Percentiles rank a stretch among this genome's conserved stretches.
phyloP scores from a whole-genome alignment of 1,140 invertebrate genomes.

The Agrypnia vestita region DNA sequence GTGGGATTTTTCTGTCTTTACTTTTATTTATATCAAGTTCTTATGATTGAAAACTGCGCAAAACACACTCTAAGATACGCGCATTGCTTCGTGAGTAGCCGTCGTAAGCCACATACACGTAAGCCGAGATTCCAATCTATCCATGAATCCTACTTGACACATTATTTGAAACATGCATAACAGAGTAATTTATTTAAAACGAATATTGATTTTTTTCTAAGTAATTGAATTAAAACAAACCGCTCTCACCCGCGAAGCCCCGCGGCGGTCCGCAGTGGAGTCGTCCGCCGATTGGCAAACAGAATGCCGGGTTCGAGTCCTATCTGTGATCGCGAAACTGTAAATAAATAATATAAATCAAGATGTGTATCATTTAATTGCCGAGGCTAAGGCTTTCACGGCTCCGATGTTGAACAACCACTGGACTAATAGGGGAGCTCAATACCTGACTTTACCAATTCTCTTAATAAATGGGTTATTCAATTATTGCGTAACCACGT shows the following conservation, averaged over 20 bases:
- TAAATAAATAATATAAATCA: conserved; percentile 56
- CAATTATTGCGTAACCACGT: too few relatives aligned
- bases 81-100: too few relatives aligned
- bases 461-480: too few relatives aligned
- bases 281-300: conserved; percentile 17
- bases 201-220: not conserved
- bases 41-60: too few relatives aligned
- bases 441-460: not conserved
- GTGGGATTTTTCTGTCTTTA: too few relatives aligned
- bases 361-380: conserved; percentile 52
- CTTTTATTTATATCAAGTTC: too few relatives aligned
- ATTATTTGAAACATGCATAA: not conserved
- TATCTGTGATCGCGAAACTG: conserved; percentile 40
- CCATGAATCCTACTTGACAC: too few relatives aligned
- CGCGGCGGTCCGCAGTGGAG: not conserved
- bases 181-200: too few relatives aligned
- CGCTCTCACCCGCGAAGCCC: not conserved
- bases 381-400: conserved; percentile 37
- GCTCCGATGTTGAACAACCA: conserved; percentile 27
- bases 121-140: too few relatives aligned
- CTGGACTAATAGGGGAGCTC: conserved; percentile 12
- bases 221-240: conserved; percentile 15
- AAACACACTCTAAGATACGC: too few relatives aligned
- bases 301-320: conserved; percentile 8
- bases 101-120: too few relatives aligned